phyloP scores from a whole-genome alignment of 2,888 invertebrate species.

The Stenurella melanura region DNA sequence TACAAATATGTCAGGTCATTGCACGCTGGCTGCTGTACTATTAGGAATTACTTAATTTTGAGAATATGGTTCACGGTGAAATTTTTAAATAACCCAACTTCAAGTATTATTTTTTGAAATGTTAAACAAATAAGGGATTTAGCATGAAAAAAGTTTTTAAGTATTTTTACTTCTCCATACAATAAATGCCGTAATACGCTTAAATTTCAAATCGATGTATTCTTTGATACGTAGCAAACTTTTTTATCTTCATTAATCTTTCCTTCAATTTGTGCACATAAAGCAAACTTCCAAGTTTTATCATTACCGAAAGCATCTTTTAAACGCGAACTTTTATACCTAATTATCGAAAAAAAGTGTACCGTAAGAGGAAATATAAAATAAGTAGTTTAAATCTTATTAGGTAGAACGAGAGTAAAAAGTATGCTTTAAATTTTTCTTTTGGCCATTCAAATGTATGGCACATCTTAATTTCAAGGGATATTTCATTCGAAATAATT shows the following conservation, averaged over 20 bases:
- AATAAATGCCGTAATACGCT: background rate
- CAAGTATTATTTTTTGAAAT: background rate
- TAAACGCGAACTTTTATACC: constrained; percentile 36
- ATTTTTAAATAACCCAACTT: too few relatives aligned
- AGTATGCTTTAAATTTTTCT: background rate
- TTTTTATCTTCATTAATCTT: constrained; percentile 62
- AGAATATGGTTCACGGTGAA: too few relatives aligned
- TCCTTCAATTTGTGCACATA: constrained; percentile 54
- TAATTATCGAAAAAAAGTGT: constrained; percentile 19
- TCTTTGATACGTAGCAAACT: constrained; percentile 49
- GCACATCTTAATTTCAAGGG: too few relatives aligned
- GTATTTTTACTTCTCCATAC: background rate
- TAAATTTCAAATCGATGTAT: background rate
- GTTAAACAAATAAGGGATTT: too few relatives aligned
- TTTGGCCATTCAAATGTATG: background rate
- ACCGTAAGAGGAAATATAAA: background rate
- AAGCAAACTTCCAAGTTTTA: constrained; percentile 59
- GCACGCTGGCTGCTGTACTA: too few relatives aligned
- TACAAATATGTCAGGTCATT: too few relatives aligned
- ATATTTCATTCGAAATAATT: too few relatives aligned
- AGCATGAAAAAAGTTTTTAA: too few relatives aligned
- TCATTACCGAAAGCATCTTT: constrained; percentile 60
- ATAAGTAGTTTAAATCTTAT: background rate
- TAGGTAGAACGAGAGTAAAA: background rate
- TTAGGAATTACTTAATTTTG: too few relatives aligned